phyloP scores from a whole-genome alignment of 2,113 vertebrate genomes.

The Notechis scutatus region DNA sequence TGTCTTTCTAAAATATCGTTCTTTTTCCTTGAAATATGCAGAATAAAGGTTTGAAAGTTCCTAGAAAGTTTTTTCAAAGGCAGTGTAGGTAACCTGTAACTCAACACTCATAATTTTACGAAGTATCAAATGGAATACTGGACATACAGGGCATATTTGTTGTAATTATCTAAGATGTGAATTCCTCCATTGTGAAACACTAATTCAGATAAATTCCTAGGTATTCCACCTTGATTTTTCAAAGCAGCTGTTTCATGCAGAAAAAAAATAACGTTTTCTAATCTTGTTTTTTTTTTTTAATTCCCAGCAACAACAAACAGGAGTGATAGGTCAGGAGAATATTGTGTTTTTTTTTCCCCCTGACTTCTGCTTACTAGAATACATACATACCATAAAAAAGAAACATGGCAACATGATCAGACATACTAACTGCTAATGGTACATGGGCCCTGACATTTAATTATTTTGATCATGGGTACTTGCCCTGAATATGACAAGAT shows the following conservation, averaged over 20 bases:
- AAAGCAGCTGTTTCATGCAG: neutral
- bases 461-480: neutral
- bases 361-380: neutral
- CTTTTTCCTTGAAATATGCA: conserved; percentile 10
- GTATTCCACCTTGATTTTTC: neutral
- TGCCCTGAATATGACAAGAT: neutral
- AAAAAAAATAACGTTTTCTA: neutral
- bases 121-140: conserved; percentile 45
- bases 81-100: conserved; percentile 47
- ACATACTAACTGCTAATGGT: neutral
- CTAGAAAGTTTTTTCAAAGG: conserved; percentile 39
- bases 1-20: conserved; percentile 26
- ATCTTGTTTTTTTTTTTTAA: neutral
- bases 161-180: conserved; percentile 30
- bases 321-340: neutral
- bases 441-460: neutral
- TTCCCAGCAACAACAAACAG: neutral
- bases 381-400: neutral
- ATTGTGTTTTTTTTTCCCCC: neutral
- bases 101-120: conserved; percentile 38
- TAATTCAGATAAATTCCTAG: conserved; percentile 3
- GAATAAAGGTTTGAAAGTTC: conserved; percentile 52
- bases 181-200: conserved; percentile 22
- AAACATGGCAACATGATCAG: neutral
- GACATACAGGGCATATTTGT: conserved; percentile 32